Base-by-base conservation (phyloP, 2,888 invertebrate genomes). In the Tipula unca region DNA sequence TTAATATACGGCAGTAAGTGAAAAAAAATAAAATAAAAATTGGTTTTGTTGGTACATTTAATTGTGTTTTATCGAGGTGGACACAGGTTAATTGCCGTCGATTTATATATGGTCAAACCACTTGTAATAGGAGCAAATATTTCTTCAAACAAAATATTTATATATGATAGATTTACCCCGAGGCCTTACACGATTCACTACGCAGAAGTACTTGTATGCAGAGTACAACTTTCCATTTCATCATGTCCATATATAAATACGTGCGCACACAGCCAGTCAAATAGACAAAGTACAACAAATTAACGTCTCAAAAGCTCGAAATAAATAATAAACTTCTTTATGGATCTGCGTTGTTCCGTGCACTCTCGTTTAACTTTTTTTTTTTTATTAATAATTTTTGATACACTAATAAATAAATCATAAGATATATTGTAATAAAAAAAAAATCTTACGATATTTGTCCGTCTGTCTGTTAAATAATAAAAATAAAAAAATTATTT, bases 201-300 rank as follows among this genome's bases (percentile, higher is more conserved):
- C 48, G 3, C 4, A 48, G n/a, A n/a, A 1, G n/a, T 48, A 3
- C 48, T 48, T n/a, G n/a, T 17, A 48, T n/a, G 39, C 39, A 39
- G 39, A 0, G 10, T 8, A 39, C 39, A 39, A 48, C 14, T 48
- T 48, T 48, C 48, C 2, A n/a, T 48, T 48, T 48, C 48, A 48
- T 0, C 48, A 17, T 48, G 39, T 39, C 13, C n/a, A 48, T 48
- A 48, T 2, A 39, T 39, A 39, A 5, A 8, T 6, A 42, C n/a
- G 48, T n/a, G n/a, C 48, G 48, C 48, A 2, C 39, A 17, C 69
- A 69, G 6, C 17, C 25, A 25, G 10, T 69, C 25, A 69, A 48
- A 69, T 69, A 69, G 69, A 69, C 69, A 69, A 69, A 69, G 69
- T 69, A 69, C 69, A 69, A 69, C 69, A 69, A 69, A 69, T 69